A percentile compares a stretch with the other conserved stretches of the same genome.
Conservation (phyloP, 2,113 vertebrate species). For the Phyllopteryx taeniolatus region DNA sequence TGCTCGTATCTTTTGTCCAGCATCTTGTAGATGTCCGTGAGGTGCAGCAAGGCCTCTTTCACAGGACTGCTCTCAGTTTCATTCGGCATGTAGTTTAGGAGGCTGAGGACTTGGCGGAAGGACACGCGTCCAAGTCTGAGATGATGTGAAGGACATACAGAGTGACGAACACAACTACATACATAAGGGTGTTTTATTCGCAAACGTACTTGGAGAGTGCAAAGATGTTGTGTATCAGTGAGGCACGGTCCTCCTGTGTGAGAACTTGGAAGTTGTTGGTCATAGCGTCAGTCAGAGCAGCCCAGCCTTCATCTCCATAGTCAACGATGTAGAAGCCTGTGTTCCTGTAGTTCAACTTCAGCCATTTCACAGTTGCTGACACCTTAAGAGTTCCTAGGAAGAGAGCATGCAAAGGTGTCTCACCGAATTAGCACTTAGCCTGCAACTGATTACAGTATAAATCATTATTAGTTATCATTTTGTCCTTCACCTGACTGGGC, state of each 20-base stretch:
- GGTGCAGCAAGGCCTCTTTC: conserved; percentile 81
- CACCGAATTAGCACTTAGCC: not conserved
- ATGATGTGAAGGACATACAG: not conserved
- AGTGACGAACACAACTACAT: not conserved
- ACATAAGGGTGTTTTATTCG: not conserved
- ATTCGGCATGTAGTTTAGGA: conserved; percentile 77
- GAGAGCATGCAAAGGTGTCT: conserved; percentile 19
- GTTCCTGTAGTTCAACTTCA: conserved; percentile 88
- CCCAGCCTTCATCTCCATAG: conserved; percentile 80
- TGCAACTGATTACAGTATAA: not conserved
- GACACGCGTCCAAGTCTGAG: conserved; percentile 81
- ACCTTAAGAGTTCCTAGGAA: conserved; percentile 77
- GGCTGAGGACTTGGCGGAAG: conserved; percentile 75
- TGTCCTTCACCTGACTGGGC: conserved; percentile 78
- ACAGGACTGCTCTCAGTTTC: conserved; percentile 82
- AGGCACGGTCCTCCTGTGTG: conserved; percentile 82
- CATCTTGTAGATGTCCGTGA: conserved; percentile 76
- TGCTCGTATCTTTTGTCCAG: conserved; percentile 81
- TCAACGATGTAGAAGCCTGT: conserved; percentile 90
- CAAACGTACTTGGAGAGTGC: conserved; percentile 80
- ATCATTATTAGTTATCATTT: conserved; percentile 5
- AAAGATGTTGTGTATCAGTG: conserved; percentile 89
- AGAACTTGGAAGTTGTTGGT: conserved; percentile 72
- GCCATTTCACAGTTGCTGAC: conserved; percentile 80
- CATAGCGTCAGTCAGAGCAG: conserved; percentile 72